These are phyloP conservation scores for Plutomurus gul DNA, from an alignment of 1,140 invertebrate species.

Conservation along the genomic window DNA sequence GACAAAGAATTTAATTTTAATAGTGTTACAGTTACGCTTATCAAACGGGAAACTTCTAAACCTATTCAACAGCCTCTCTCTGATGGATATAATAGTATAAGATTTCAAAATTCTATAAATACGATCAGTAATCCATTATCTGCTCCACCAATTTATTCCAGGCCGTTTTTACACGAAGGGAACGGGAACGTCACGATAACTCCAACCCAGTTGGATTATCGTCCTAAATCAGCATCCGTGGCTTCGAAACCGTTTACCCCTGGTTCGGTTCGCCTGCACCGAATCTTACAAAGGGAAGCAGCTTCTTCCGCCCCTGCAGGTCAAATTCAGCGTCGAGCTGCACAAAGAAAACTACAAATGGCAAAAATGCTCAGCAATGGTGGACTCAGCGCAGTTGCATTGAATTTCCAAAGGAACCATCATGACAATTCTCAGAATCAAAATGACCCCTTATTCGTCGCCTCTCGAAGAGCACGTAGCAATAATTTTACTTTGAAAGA, in stretches of 20 bases:
- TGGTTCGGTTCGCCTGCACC: constrained; percentile 38
- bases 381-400: constrained; percentile 25
- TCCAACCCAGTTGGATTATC: constrained; percentile 31
- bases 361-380: constrained; percentile 51
- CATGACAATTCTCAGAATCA: constrained; percentile 33
- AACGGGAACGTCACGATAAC: constrained; percentile 45
- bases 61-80: no score
- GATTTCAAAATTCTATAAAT: no score
- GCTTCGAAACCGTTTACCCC: not conserved
- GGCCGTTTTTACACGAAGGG: constrained; percentile 42
- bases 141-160: not conserved
- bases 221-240: not conserved
- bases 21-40: no score
- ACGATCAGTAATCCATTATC: not conserved
- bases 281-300: constrained; percentile 38
- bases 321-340: constrained; percentile 32
- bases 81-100: no score
- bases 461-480: constrained; percentile 47
- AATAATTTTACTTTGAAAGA: constrained; percentile 54
- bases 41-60: no score
- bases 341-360: constrained; percentile 48
- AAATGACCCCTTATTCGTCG: constrained; percentile 51
- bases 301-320: constrained; percentile 9
- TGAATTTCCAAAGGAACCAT: constrained; percentile 39
- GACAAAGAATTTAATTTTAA: no score